phyloP scores from a whole-genome alignment of 2,113 vertebrate species.

The Pavo muticus region DNA sequence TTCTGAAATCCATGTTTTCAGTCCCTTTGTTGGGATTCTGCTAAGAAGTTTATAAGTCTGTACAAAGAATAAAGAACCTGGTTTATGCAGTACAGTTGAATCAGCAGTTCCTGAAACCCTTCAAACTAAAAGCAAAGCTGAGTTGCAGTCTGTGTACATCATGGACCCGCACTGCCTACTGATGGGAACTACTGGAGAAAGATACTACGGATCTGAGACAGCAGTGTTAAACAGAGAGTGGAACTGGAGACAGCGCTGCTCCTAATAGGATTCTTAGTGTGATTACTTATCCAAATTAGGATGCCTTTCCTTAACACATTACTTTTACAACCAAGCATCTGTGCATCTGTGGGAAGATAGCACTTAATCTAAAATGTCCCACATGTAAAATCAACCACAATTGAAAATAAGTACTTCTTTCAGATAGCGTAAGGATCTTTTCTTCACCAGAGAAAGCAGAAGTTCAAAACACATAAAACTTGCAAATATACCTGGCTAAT shows the following conservation, averaged over 20 bases:
- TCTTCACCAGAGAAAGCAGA: not conserved
- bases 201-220: not conserved
- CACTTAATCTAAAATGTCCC: constrained; percentile 23
- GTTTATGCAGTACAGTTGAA: not conserved
- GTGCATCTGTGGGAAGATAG: constrained; percentile 12
- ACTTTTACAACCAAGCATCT: constrained; percentile 32
- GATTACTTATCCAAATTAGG: constrained; percentile 48
- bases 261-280: not conserved
- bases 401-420: not conserved
- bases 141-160: not conserved
- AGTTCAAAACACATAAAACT: not conserved
- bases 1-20: not conserved
- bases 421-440: not conserved
- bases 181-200: not conserved
- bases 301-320: constrained; percentile 32
- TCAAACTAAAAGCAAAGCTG: not conserved
- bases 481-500: not conserved
- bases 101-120: not conserved
- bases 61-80: not conserved
- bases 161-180: not conserved
- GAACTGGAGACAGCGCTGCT: not conserved
- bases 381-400: constrained; percentile 12
- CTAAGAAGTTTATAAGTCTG: not conserved
- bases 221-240: not conserved
- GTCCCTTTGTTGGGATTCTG: not conserved